Percentiles rank a stretch among this genome's conserved stretches.
phyloP scores from a whole-genome alignment of 2,797 vertebrate genomes.

The Muscicapa striata region DNA sequence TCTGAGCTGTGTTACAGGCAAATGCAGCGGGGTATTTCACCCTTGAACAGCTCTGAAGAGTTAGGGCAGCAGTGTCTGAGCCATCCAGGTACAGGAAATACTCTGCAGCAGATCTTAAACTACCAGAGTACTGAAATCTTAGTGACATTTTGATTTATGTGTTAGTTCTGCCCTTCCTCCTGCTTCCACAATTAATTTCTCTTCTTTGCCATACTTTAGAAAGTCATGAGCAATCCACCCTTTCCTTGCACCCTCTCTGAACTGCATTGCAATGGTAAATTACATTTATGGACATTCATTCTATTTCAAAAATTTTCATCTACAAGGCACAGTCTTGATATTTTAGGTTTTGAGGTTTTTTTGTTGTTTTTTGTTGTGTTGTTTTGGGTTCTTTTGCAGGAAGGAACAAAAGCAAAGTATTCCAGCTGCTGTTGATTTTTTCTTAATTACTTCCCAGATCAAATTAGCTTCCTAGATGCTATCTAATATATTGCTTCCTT shows the following conservation, averaged over 20 bases:
- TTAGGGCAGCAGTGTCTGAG: not conserved
- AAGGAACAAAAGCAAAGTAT: not conserved
- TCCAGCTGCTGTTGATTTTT: not conserved
- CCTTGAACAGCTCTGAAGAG: not conserved
- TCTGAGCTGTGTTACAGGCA: not conserved
- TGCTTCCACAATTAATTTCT: not conserved
- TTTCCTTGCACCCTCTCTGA: not conserved
- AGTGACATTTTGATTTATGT: not conserved
- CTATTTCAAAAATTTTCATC: not conserved
- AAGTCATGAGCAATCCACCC: not conserved
- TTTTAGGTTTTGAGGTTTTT: not conserved
- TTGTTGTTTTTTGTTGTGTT: not conserved
- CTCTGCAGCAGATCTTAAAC: not conserved
- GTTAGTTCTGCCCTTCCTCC: not conserved
- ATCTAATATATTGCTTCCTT: not conserved
- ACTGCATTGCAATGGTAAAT: not conserved
- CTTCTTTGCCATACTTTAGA: not conserved
- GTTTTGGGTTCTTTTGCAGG: not conserved
- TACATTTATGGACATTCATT: not conserved
- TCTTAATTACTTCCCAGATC: slow-evolving; percentile 7
- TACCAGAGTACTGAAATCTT: not conserved
- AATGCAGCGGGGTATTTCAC: not conserved
- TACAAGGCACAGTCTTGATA: not conserved
- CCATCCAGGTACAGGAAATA: not conserved
- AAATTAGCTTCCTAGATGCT: not conserved